Evolutionary conservation across 2,797 vertebrate genomes (phyloP), one percentile per base, ranked within the genome.

Genomic region (Semaprochilodus insignis): DNA sequence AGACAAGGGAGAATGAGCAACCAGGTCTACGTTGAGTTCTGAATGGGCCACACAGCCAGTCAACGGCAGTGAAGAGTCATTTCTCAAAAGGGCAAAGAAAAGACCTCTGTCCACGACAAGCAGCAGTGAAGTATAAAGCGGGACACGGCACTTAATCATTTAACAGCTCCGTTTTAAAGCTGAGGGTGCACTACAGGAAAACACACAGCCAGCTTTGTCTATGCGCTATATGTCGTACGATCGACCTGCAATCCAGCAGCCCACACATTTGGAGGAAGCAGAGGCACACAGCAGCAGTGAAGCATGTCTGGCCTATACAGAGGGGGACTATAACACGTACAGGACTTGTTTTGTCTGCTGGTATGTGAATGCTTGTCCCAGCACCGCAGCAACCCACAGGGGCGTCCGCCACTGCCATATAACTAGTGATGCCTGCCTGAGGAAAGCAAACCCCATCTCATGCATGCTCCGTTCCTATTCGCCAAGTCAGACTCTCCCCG

Each of bases 361-460:
- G 23, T 11, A 25, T 44, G 66, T 34, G 21, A 77, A 82, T 65
- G 85, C 85, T 86, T 84, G 87, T 85, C 89, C 81, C 72, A 85
- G 87, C 85, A 89, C 81, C 72, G 85, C 77, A 92, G 90, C 92
- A 92, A 90, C 23, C 31, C n/a, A n/a, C 52, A 54, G 36, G 16
- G 4, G 11, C 14, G 19, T 25, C 36, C 66, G 17, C 25, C 14
- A 19, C 14, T 54, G 48, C 44, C 23, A 11, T 14, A 6, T 25
- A 6, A 17, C 48, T 73, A 73, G 40, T 23, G 4, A 73, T 23
- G 70, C 0, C 70, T 11, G 48, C 21, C 16, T 10, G 6, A 23
- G 48, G 44, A 27, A 89, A 71, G 78, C 71, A 67, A 82, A 72
- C 73, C 81, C 80, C 70, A 63, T 34, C 51, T 40, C 81, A 87